These are phyloP conservation scores for Aleiodes sp. DNA, from an alignment of 1,140 invertebrate species.

Conservation along the genomic window DNA sequence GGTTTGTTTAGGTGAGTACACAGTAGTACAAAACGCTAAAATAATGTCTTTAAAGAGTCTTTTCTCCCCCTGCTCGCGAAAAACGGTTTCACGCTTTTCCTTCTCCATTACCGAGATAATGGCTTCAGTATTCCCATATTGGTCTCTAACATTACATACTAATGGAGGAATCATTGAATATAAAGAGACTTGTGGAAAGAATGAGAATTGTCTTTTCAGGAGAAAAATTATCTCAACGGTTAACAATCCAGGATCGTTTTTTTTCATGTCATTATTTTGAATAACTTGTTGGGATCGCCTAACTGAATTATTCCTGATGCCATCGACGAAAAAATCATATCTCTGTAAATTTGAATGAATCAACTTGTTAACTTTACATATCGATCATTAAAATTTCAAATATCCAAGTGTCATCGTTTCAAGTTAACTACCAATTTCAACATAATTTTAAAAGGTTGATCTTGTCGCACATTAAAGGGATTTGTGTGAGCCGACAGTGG, in stretches of 20 bases:
- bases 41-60: not conserved
- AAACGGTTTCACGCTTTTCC: not conserved
- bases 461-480: not conserved
- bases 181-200: not conserved
- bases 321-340: too few species aligned
- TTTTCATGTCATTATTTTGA: too few species aligned
- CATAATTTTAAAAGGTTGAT: not conserved
- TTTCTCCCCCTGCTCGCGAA: not conserved
- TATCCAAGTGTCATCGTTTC: not conserved
- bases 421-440: not conserved
- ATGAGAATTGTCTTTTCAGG: too few species aligned
- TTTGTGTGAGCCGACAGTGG: not conserved
- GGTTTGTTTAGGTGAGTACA: not conserved
- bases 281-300: too few species aligned
- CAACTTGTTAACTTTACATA: not conserved
- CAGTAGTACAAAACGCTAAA: not conserved
- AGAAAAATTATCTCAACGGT: too few species aligned
- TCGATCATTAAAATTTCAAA: not conserved
- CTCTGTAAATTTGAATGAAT: not conserved
- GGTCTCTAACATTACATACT: too few species aligned
- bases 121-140: not conserved
- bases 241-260: too few species aligned
- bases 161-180: not conserved
- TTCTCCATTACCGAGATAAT: not conserved
- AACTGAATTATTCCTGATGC: too few species aligned